These are phyloP conservation scores for Anorthoa munda DNA, from an alignment of 2,888 invertebrate genomes.

Conservation along the genomic window DNA sequence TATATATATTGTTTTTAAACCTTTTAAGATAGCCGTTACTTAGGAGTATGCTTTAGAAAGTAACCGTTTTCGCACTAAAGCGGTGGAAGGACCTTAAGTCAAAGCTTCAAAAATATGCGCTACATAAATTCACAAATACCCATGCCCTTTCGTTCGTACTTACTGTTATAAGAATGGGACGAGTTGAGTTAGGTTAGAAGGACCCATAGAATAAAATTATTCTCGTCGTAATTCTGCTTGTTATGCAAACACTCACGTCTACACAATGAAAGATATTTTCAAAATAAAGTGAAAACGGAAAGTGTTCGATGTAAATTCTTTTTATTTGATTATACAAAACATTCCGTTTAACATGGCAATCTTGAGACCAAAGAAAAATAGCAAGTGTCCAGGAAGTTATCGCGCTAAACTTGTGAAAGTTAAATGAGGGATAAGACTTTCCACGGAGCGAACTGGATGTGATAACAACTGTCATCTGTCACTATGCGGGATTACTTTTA, in stretches of 20 bases:
- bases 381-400: constrained; percentile 43
- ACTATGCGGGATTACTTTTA: constrained; percentile 27
- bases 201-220: constrained; percentile 38
- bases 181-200: constrained; percentile 30
- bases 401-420: constrained; percentile 46
- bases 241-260: not conserved
- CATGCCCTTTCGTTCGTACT: constrained; percentile 7
- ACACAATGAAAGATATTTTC: constrained; percentile 9
- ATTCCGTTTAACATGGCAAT: constrained; percentile 22
- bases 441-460: constrained; percentile 20
- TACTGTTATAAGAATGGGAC: not conserved
- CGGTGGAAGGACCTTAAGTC: constrained; percentile 5
- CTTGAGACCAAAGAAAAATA: constrained; percentile 51
- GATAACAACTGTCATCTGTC: constrained; percentile 49
- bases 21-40: too few species aligned
- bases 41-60: too few species aligned
- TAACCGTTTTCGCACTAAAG: too few species aligned
- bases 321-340: constrained; percentile 33
- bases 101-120: constrained; percentile 10
- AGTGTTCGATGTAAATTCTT: constrained; percentile 8
- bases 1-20: too few species aligned
- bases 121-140: constrained; percentile 2
- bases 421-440: constrained; percentile 56
- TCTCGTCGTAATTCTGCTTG: constrained; percentile 17
- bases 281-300: constrained; percentile 10